Base-by-base conservation (phyloP, 2,888 invertebrate genomes). In the Apeira syringaria region DNA sequence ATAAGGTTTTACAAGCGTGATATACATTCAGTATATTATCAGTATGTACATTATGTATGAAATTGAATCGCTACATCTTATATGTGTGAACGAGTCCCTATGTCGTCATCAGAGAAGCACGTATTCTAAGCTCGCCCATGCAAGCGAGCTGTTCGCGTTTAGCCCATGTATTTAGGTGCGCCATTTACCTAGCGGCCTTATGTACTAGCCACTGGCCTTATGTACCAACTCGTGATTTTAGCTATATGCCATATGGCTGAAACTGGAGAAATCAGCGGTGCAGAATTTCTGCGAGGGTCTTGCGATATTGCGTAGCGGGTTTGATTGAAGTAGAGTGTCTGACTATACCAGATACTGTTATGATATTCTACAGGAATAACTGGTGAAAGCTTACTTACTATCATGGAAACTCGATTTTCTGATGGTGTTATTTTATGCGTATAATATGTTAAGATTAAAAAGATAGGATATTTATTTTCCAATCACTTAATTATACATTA, bases 121-220 rank as follows among this genome's bases (percentile, higher is more conserved):
- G 74, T 74, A 74, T 74, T 77, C 80, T 76, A 72, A 81, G 81
- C 81, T 68, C 69, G 74, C 55, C 69, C 72, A 73, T 68, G 74
- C 75, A 68, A 56, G 67, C 71, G 63, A 65, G 64, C 75, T 59
- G 68, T 69, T 72, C 74, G 74, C 79, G 74, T 71, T 66, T 61
- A 64, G 66, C 69, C 61, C 55, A 67, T 65, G 60, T 64, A 65
- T 55, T 37, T 29, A 46, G 37, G 37, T 44, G 42, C 39, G 33
- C 47, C 52, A 50, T 51, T 53, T 24, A 48, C 32, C 44, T 48
- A 50, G 29, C 8, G 58, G 57, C 56, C 17, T 25, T 56, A 53
- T 54, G 36, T 52, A 43, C 47, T 22, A 34, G 32, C 37, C 32
- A 12, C 10, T 45, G 35, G 37, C 7, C 29, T 29, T 53, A 57